Evolutionary conservation across 2,888 invertebrate species (phyloP).

Genomic region (Morpho deidamia): DNA sequence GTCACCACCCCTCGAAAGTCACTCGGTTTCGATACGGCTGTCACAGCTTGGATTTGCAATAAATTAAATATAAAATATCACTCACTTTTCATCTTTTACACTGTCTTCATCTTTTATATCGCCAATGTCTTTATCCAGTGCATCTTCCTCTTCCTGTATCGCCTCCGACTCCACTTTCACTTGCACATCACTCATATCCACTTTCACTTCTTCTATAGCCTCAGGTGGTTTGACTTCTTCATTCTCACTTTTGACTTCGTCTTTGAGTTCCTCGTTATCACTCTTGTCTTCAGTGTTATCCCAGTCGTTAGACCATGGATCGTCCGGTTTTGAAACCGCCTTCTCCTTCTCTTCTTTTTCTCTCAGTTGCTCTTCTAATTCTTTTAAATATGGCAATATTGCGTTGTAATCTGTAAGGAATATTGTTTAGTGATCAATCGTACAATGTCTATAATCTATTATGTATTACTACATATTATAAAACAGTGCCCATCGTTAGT

Average conservation of each 20-base stretch:
- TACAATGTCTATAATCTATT: no score
- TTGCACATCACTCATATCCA: slow-evolving; percentile 6
- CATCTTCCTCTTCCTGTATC: slow-evolving; percentile 16
- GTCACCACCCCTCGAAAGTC: no score
- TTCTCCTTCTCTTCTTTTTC: slow-evolving; percentile 33
- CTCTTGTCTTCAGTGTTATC: slow-evolving; percentile 13
- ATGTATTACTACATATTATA: no score
- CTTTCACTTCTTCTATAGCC: slow-evolving; percentile 16
- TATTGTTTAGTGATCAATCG: no score
- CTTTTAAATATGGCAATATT: slow-evolving; percentile 64
- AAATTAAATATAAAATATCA: neutral
- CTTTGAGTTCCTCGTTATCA: slow-evolving; percentile 5
- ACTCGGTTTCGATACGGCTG: no score
- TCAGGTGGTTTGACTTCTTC: slow-evolving; percentile 25
- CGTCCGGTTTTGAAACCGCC: slow-evolving; percentile 28
- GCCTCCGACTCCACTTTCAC: slow-evolving; percentile 18
- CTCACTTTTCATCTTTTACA: slow-evolving; percentile 29
- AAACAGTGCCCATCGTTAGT: no score
- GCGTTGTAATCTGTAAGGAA: slow-evolving; percentile 57
- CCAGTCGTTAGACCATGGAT: slow-evolving; percentile 31
- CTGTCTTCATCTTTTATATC: slow-evolving; percentile 21
- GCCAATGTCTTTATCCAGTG: slow-evolving; percentile 10
- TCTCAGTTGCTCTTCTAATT: slow-evolving; percentile 53
- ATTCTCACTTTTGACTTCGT: slow-evolving; percentile 14
- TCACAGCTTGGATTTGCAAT: no score